Conservation (phyloP, 2,888 invertebrate genomes). For the Xylota segnis region DNA sequence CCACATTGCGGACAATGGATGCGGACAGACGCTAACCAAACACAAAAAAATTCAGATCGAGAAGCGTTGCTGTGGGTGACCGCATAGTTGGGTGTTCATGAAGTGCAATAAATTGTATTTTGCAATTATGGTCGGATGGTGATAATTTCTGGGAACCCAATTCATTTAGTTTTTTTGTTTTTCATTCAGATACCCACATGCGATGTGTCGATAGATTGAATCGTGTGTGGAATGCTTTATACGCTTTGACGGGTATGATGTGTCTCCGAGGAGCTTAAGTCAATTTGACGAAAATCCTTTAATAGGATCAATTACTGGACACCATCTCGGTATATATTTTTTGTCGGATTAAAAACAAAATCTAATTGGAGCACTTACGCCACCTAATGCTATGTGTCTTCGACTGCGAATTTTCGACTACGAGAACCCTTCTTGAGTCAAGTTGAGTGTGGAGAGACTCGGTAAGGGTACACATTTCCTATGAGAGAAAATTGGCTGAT, state of each 20-base stretch:
- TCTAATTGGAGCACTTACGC: too few species aligned
- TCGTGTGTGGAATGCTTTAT: background rate
- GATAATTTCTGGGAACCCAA: slow-evolving; percentile 46
- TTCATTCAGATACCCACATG: background rate
- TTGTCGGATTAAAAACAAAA: too few species aligned
- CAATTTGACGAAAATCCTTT: slow-evolving; percentile 16
- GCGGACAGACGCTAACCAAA: background rate
- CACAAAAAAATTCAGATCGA: slow-evolving; percentile 1
- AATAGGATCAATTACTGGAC: slow-evolving; percentile 24
- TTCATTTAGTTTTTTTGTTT: slow-evolving; percentile 15
- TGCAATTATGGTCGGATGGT: slow-evolving; percentile 37
- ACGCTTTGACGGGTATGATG: background rate
- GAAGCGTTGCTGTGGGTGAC: slow-evolving; percentile 40
- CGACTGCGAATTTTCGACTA: too few species aligned
- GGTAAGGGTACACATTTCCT: too few species aligned
- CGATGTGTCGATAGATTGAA: slow-evolving; percentile 15
- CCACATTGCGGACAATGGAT: slow-evolving; percentile 44
- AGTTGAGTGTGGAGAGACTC: too few species aligned
- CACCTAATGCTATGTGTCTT: too few species aligned
- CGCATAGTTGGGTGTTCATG: slow-evolving; percentile 51
- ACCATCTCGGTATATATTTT: too few species aligned
- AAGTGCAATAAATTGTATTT: slow-evolving; percentile 59
- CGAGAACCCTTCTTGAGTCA: too few species aligned
- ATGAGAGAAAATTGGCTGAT: too few species aligned
- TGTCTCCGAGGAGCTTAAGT: background rate